Conservation (phyloP, 2,797 vertebrate species). For the Pygocentrus nattereri region DNA sequence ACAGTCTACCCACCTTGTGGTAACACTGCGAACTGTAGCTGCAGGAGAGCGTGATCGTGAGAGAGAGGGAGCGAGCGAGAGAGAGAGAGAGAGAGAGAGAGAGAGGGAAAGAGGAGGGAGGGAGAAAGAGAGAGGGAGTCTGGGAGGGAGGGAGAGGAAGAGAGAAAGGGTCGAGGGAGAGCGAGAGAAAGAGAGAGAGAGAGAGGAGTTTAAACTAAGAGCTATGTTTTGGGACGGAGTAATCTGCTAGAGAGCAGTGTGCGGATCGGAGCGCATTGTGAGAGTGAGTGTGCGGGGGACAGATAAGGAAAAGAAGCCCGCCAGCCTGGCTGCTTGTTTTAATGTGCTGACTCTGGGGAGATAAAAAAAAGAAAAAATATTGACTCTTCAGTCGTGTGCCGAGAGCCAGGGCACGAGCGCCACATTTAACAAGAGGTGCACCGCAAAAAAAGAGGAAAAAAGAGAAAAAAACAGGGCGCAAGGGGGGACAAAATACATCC, state of each 20-base stretch:
- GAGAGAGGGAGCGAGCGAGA: constrained; percentile 59
- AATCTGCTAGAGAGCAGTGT: constrained; percentile 98
- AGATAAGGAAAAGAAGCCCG: constrained; percentile 95
- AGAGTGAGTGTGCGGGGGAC: constrained; percentile 86
- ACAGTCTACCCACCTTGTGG: constrained; percentile 98
- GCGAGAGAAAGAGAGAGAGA: constrained; percentile 64
- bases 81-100: constrained; percentile 61
- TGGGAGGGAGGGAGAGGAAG: constrained; percentile 42
- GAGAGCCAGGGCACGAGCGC: constrained; percentile 90
- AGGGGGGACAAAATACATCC: constrained; percentile 66
- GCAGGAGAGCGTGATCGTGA: constrained; percentile 80
- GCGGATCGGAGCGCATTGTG: constrained; percentile 96
- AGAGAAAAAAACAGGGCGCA: constrained; percentile 71
- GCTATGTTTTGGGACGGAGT: constrained; percentile 99
- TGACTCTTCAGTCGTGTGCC: constrained; percentile 90
- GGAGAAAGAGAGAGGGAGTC: constrained; percentile 39
- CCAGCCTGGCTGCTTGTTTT: constrained; percentile 93
- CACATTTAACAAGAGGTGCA: constrained; percentile 91
- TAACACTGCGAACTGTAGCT: constrained; percentile 94
- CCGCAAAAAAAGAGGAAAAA: constrained; percentile 54
- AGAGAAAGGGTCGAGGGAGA: constrained; percentile 52
- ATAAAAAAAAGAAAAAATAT: constrained; percentile 86
- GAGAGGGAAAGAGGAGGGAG: constrained; percentile 59
- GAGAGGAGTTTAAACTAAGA: constrained; percentile 98
- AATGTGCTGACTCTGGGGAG: constrained; percentile 98